phyloP scores from a whole-genome alignment of 2,888 invertebrate genomes.

The Patella pellucida region DNA sequence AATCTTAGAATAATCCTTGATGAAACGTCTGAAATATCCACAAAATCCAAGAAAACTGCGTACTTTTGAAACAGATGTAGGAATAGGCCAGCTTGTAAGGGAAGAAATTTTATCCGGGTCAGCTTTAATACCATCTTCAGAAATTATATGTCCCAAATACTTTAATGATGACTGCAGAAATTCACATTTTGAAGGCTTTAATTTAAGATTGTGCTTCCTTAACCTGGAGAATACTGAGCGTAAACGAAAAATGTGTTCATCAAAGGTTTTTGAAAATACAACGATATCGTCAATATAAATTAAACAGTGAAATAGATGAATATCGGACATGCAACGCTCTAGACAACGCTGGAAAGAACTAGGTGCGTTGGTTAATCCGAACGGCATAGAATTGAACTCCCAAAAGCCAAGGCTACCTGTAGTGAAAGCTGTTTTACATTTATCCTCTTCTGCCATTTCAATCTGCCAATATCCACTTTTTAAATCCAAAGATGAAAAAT shows the following conservation, averaged over 20 bases:
- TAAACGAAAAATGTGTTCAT: conserved; percentile 33
- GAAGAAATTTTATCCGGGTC: conserved; percentile 29
- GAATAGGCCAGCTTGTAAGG: conserved; percentile 17
- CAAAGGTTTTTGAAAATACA: conserved; percentile 34
- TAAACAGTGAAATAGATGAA: no score
- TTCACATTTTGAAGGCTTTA: conserved; percentile 42
- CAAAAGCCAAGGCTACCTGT: conserved; percentile 32
- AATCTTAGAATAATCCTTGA: no score
- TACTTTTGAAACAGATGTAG: no score
- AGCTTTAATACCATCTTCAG: conserved; percentile 34
- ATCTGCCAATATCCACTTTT: conserved; percentile 34
- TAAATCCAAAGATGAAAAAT: conserved; percentile 32
- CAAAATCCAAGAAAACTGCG: no score
- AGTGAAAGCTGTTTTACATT: conserved; percentile 35
- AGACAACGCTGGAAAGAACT: conserved; percentile 36
- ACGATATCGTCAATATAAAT: conserved; percentile 45
- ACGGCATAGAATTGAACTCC: conserved; percentile 25
- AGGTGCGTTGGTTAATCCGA: conserved; percentile 39
- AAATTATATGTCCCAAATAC: conserved; percentile 38
- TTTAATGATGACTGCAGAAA: conserved; percentile 31
- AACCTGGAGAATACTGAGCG: conserved; percentile 33
- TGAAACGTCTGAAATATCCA: no score
- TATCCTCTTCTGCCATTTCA: conserved; percentile 30
- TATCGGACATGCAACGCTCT: conserved; percentile 29
- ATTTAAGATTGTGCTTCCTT: conserved; percentile 30